Evolutionary conservation across 2,113 vertebrate genomes (phyloP).

Genomic region (Lepisosteus oculatus): DNA sequence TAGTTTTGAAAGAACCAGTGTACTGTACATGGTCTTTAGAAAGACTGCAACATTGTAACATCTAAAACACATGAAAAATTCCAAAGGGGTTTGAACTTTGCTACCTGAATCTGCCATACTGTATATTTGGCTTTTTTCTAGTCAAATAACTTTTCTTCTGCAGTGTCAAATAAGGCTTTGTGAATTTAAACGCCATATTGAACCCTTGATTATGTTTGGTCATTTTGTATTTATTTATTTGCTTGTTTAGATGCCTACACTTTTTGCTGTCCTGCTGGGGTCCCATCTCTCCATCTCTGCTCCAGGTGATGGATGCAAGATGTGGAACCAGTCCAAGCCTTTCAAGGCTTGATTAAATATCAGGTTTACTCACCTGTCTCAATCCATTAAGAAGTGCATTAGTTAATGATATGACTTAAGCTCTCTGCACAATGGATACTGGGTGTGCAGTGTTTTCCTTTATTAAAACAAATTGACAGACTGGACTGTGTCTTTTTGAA

Average conservation of each 20-base stretch:
- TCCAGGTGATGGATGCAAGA: background rate
- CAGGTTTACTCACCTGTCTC: background rate
- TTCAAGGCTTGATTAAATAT: too few relatives aligned
- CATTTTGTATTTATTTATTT: background rate
- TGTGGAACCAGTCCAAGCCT: slow-evolving; percentile 5
- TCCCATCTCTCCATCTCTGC: background rate
- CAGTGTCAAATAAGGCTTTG: too few relatives aligned
- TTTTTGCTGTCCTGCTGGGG: background rate
- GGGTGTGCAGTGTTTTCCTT: too few relatives aligned
- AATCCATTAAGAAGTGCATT: background rate
- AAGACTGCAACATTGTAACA: too few relatives aligned
- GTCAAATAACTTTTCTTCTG: background rate
- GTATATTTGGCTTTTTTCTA: slow-evolving; percentile 23
- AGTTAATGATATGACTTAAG: too few relatives aligned
- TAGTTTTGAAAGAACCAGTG: too few relatives aligned
- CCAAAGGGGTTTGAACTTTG: background rate
- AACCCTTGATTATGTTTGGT: background rate
- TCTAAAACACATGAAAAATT: too few relatives aligned
- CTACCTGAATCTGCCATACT: slow-evolving; percentile 12
- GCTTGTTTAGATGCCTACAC: background rate
- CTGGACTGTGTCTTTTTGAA: too few relatives aligned
- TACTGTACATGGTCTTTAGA: too few relatives aligned
- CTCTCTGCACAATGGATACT: too few relatives aligned
- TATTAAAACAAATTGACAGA: too few relatives aligned
- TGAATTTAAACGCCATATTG: background rate